Conservation (phyloP, 2,888 invertebrate species). For the Drosophila anomelani region DNA sequence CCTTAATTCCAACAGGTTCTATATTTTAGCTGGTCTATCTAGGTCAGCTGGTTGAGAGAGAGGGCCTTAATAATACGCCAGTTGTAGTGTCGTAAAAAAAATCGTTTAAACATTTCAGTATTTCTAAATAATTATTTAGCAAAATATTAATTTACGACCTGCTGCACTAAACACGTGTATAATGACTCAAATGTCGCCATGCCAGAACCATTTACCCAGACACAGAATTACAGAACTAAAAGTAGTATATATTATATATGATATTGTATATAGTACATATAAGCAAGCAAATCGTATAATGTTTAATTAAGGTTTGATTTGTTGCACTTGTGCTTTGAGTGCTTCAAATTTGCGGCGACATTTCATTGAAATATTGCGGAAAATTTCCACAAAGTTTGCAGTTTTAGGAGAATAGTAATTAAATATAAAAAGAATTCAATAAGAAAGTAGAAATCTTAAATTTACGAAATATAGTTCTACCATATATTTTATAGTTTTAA, state of each 20-base stretch:
- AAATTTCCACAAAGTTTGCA: conserved; percentile 25
- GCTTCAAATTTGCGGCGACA: conserved; percentile 14
- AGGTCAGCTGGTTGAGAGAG: conserved; percentile 39
- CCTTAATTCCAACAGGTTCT: neutral
- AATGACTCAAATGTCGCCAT: conserved; percentile 43
- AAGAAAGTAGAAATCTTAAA: neutral
- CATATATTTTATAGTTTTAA: no score
- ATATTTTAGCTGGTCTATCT: conserved; percentile 6
- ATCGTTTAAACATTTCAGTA: conserved; percentile 40
- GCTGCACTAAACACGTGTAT: conserved; percentile 57
- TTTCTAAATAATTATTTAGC: conserved; percentile 54
- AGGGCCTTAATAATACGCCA: conserved; percentile 15
- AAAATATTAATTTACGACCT: conserved; percentile 51
- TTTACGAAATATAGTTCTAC: no score
- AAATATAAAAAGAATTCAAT: neutral
- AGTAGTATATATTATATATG: neutral
- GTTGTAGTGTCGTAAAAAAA: conserved; percentile 38
- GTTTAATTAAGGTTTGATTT: conserved; percentile 22
- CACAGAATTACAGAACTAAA: conserved; percentile 5
- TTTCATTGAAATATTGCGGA: conserved; percentile 40
- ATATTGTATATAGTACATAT: no score
- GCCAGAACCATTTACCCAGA: conserved; percentile 8
- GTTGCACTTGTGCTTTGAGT: neutral
- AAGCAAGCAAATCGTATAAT: conserved; percentile 18
- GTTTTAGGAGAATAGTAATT: neutral